Evolutionary conservation across 2,888 invertebrate genomes (phyloP).

Genomic region (Bursaphelenchus okinawaensis): DNA sequence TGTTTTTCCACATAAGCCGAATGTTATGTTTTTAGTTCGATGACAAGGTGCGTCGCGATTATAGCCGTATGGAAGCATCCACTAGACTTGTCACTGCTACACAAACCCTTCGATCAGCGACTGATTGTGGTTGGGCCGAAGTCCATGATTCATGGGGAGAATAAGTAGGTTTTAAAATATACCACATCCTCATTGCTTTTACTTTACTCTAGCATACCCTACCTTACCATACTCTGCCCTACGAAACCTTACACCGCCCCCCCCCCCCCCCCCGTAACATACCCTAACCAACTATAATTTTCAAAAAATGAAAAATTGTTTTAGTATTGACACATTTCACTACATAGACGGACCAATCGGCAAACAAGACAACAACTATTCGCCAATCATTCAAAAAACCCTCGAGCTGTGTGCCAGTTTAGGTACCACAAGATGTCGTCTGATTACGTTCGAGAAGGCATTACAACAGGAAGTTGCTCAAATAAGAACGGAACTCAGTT

Average conservation of each 20-base stretch:
- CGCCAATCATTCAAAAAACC: slow-evolving; percentile 41
- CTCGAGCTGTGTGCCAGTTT: slow-evolving; percentile 22
- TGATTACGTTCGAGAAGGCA: slow-evolving; percentile 44
- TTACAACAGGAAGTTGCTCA: slow-evolving; percentile 43
- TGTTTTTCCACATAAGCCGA: too few relatives aligned
- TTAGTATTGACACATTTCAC: slow-evolving; percentile 45
- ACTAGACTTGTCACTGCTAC: slow-evolving; percentile 32
- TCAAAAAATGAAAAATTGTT: too few relatives aligned
- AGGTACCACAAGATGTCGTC: slow-evolving; percentile 25
- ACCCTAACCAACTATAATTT: too few relatives aligned
- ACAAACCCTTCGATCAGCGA: slow-evolving; percentile 30
- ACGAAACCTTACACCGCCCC: too few relatives aligned
- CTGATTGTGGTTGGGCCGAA: slow-evolving; percentile 45
- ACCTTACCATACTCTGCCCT: too few relatives aligned
- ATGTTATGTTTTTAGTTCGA: too few relatives aligned
- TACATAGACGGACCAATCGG: slow-evolving; percentile 48
- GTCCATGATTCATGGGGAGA: slow-evolving; percentile 39
- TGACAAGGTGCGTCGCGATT: slow-evolving; percentile 31
- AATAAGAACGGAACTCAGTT: slow-evolving; percentile 44
- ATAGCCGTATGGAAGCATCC: slow-evolving; percentile 47
- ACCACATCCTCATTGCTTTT: too few relatives aligned
- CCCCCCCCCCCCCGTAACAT: too few relatives aligned
- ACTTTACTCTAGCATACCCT: too few relatives aligned
- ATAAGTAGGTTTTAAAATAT: slow-evolving; percentile 34
- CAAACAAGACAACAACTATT: slow-evolving; percentile 37